These are phyloP conservation scores for Portevinia maculata DNA, from an alignment of 2,888 invertebrate species.

Conservation along the genomic window DNA sequence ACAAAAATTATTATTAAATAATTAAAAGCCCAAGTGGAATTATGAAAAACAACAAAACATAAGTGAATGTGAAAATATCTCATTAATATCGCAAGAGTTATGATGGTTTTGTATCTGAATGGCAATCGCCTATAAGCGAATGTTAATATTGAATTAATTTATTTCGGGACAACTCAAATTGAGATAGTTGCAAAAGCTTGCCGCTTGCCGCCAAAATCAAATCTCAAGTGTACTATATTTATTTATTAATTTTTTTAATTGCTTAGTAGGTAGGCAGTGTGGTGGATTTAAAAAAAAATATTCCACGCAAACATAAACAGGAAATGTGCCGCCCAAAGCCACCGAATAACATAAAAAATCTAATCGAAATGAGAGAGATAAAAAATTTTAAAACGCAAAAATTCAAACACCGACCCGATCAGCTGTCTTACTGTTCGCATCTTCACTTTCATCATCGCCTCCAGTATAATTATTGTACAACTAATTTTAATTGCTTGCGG, in stretches of 20 bases:
- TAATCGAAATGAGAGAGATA: constrained; percentile 43
- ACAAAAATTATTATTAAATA: constrained; percentile 10
- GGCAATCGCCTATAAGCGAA: constrained; percentile 3
- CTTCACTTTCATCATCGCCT: constrained; percentile 28
- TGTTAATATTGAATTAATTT: neutral
- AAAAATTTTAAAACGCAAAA: constrained; percentile 66
- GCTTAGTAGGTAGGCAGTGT: no score
- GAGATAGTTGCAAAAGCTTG: neutral
- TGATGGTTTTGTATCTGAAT: constrained; percentile 11
- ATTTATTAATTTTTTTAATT: no score
- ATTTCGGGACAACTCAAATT: constrained; percentile 18
- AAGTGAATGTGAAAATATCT: constrained; percentile 33
- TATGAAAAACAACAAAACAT: constrained; percentile 25
- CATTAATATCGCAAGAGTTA: constrained; percentile 31
- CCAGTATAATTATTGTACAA: constrained; percentile 43
- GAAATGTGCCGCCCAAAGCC: constrained; percentile 29
- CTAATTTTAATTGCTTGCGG: constrained; percentile 41
- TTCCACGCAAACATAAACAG: neutral
- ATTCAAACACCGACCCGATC: constrained; percentile 47
- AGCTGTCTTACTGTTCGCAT: constrained; percentile 21
- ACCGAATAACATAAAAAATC: constrained; percentile 32
- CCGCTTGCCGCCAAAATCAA: constrained; percentile 45
- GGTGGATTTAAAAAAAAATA: neutral
- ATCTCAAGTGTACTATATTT: no score
- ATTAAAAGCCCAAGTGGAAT: constrained; percentile 41